phyloP scores from a whole-genome alignment of 2,888 invertebrate genomes.

The Synanthedon myopaeformis region DNA sequence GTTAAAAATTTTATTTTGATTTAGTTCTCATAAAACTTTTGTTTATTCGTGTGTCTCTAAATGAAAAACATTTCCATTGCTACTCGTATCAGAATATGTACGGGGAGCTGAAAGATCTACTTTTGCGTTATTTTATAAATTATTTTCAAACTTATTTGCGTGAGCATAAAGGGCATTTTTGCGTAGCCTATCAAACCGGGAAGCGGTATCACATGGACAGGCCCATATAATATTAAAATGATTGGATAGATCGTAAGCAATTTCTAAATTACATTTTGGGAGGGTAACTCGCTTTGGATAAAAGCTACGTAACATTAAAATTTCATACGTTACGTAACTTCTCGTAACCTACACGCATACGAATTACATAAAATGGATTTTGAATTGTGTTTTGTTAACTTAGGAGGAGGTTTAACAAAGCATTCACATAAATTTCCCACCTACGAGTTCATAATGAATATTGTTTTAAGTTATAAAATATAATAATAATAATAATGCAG shows the following conservation, averaged over 20 bases:
- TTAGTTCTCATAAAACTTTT: too few relatives aligned
- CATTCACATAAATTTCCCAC: too few relatives aligned
- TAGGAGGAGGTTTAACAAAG: too few relatives aligned
- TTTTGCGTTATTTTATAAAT: constrained; percentile 4
- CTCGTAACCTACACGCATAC: too few relatives aligned
- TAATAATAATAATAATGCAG: too few relatives aligned
- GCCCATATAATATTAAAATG: constrained; percentile 21
- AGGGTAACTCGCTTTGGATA: constrained; percentile 8
- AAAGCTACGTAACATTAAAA: constrained; percentile 1
- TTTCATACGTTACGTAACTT: not conserved
- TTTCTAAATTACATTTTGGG: constrained; percentile 42
- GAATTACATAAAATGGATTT: too few relatives aligned
- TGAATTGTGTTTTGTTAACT: too few relatives aligned
- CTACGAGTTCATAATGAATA: too few relatives aligned
- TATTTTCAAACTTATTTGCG: constrained; percentile 16
- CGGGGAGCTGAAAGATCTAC: not conserved
- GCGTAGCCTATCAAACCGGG: constrained; percentile 14
- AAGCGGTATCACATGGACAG: constrained; percentile 12
- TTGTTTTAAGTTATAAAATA: too few relatives aligned
- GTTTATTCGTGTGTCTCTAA: too few relatives aligned
- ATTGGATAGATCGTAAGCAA: constrained; percentile 42
- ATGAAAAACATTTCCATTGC: not conserved
- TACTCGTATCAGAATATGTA: not conserved
- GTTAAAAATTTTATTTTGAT: too few relatives aligned
- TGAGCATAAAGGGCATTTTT: constrained; percentile 21